A percentile compares a stretch with the other conserved stretches of the same genome.
phyloP scores from a whole-genome alignment of 2,113 vertebrate species.

The Dipodomys ordii region DNA sequence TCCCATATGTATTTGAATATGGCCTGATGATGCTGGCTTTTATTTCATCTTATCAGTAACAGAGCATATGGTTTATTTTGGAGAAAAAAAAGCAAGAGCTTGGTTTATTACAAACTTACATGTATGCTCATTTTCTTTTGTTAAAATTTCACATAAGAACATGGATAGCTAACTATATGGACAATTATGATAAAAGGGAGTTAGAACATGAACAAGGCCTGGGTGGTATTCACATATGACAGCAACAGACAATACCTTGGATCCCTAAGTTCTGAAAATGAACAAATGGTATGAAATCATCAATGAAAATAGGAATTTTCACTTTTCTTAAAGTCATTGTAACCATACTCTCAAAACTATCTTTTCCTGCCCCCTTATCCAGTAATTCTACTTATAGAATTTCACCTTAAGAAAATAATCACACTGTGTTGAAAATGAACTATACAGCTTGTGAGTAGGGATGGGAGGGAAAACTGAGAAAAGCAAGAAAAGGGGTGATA shows the following conservation, averaged over 20 bases:
- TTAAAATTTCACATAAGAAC: constrained; percentile 1
- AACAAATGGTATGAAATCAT: not conserved
- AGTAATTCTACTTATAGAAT: constrained; percentile 13
- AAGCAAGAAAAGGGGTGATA: no score
- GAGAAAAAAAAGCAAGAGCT: not conserved
- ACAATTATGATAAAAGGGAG: constrained; percentile 20
- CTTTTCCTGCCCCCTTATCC: not conserved
- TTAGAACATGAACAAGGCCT: not conserved
- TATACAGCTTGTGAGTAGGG: no score
- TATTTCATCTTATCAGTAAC: constrained; percentile 10
- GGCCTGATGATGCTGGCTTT: not conserved
- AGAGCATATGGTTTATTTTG: not conserved
- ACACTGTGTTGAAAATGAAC: constrained; percentile 3
- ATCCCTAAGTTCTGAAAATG: not conserved
- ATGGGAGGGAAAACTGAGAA: no score
- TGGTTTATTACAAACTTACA: not conserved
- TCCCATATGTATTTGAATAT: not conserved
- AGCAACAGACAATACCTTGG: not conserved
- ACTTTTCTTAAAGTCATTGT: not conserved
- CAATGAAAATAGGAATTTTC: not conserved
- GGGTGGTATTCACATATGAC: not conserved
- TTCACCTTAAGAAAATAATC: not conserved
- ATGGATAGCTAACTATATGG: not conserved
- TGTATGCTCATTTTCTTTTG: not conserved
- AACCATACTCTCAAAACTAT: not conserved